Percentiles rank a stretch among this genome's conserved stretches.
phyloP scores from a whole-genome alignment of 2,888 invertebrate genomes.

The Ennomos quercinarius region DNA sequence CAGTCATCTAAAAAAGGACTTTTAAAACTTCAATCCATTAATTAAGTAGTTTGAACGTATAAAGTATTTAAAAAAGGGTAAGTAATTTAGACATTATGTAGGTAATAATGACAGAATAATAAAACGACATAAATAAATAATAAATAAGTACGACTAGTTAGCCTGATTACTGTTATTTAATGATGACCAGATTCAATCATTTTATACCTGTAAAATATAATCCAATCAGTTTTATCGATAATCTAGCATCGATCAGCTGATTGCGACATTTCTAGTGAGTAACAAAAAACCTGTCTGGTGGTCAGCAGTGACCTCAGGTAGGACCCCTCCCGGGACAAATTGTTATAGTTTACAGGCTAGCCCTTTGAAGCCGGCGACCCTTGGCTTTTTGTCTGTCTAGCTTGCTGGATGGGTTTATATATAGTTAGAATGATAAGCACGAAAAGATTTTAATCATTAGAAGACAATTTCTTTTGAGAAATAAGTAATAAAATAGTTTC shows the following conservation, averaged over 20 bases:
- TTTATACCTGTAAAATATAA: too few species aligned
- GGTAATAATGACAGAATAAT: too few species aligned
- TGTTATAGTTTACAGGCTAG: slow-evolving; percentile 51
- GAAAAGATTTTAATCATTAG: too few species aligned
- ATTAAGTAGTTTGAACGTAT: too few species aligned
- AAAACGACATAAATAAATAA: too few species aligned
- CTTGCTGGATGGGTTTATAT: slow-evolving; percentile 13
- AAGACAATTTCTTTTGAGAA: too few species aligned
- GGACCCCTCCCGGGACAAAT: slow-evolving; percentile 53
- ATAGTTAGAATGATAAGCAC: neutral
- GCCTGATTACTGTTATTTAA: neutral
- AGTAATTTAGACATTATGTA: too few species aligned
- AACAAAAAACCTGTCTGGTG: slow-evolving; percentile 74
- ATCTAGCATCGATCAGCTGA: slow-evolving; percentile 53
- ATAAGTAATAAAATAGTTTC: too few species aligned
- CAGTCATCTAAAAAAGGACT: too few species aligned
- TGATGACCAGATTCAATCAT: neutral
- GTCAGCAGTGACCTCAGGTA: slow-evolving; percentile 72
- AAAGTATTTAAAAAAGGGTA: too few species aligned
- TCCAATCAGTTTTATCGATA: slow-evolving; percentile 16
- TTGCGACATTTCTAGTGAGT: slow-evolving; percentile 50
- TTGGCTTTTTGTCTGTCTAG: slow-evolving; percentile 35
- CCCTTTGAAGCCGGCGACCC: slow-evolving; percentile 28
- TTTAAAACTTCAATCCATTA: too few species aligned
- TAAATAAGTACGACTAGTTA: too few species aligned